These are phyloP conservation scores for Diadegma fenestrale DNA, from an alignment of 2,888 invertebrate genomes.

Conservation along the genomic window DNA sequence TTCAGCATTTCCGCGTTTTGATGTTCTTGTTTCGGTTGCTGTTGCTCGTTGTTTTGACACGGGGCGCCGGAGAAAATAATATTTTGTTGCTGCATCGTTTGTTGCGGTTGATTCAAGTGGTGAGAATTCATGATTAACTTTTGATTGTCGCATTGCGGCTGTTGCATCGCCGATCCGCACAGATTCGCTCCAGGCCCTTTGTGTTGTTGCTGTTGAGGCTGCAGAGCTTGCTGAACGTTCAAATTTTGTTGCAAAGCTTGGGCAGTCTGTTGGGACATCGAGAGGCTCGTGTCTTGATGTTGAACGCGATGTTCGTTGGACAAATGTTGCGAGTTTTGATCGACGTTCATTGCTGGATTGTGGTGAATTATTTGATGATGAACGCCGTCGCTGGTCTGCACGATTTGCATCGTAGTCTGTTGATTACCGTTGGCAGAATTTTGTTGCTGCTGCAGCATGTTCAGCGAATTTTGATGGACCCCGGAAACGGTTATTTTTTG, in stretches of 20 bases:
- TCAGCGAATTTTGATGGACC: constrained; percentile 76
- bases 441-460: constrained; percentile 76
- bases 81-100: constrained; percentile 76
- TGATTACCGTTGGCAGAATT: constrained; percentile 73
- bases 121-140: constrained; percentile 65
- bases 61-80: constrained; percentile 80
- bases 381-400: constrained; percentile 68
- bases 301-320: constrained; percentile 76
- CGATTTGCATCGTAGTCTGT: constrained; percentile 67
- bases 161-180: constrained; percentile 67
- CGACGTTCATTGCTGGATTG: constrained; percentile 70
- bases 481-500: constrained; percentile 75
- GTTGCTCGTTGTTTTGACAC: constrained; percentile 72
- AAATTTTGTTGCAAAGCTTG: constrained; percentile 69
- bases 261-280: constrained; percentile 67
- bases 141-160: constrained; percentile 73
- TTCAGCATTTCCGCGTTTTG: constrained; percentile 78
- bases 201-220: constrained; percentile 70
- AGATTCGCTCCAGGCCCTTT: constrained; percentile 68
- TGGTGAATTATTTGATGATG: constrained; percentile 70
- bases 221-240: constrained; percentile 54
- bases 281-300: constrained; percentile 69
- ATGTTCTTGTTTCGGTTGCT: constrained; percentile 71
- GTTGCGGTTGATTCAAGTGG: constrained; percentile 49
- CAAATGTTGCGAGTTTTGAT: constrained; percentile 77